Percentiles rank a stretch among this genome's conserved stretches.
These are phyloP conservation scores for Fragum whitleyi DNA, from an alignment of 2,888 invertebrate genomes.

Conservation along the genomic window DNA sequence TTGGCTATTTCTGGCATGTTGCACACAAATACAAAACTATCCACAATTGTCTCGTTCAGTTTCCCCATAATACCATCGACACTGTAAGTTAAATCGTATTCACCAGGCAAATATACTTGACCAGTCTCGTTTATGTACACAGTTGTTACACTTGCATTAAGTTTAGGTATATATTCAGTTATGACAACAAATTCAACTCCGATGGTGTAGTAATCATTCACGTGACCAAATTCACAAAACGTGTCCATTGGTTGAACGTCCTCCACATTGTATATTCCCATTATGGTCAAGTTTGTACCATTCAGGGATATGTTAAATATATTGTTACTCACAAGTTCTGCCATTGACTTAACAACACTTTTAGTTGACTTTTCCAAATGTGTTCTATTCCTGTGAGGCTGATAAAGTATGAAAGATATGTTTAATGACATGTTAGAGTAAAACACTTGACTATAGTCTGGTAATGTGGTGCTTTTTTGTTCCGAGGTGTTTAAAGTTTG, in stretches of 20 bases:
- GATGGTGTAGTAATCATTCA: constrained; percentile 9
- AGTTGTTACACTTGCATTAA: constrained; percentile 47
- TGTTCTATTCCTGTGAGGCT: constrained; percentile 57
- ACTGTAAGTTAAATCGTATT: constrained; percentile 74
- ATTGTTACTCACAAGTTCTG: constrained; percentile 61
- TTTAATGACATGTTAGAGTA: constrained; percentile 37
- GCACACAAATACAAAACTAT: constrained; percentile 76
- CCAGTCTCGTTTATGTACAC: constrained; percentile 70
- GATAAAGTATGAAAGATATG: constrained; percentile 73
- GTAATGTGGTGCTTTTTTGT: background rate
- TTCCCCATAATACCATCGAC: constrained; percentile 69
- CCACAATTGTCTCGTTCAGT: constrained; percentile 56
- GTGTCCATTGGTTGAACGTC: constrained; percentile 46
- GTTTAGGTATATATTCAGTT: constrained; percentile 25
- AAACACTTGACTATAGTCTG: background rate
- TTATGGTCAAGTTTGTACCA: constrained; percentile 72
- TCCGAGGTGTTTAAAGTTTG: background rate
- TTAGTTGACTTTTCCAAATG: constrained; percentile 61
- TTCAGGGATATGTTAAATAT: constrained; percentile 74
- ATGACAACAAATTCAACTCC: constrained; percentile 49
- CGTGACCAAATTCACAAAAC: constrained; percentile 64
- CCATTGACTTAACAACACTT: constrained; percentile 68
- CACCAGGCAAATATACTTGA: constrained; percentile 63
- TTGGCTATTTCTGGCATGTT: constrained; percentile 73
- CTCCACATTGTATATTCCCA: constrained; percentile 54